A percentile compares a stretch with the other conserved stretches of the same genome.
Evolutionary conservation across 2,113 vertebrate species (phyloP).

Genomic region (Tympanuchus pallidicinctus): DNA sequence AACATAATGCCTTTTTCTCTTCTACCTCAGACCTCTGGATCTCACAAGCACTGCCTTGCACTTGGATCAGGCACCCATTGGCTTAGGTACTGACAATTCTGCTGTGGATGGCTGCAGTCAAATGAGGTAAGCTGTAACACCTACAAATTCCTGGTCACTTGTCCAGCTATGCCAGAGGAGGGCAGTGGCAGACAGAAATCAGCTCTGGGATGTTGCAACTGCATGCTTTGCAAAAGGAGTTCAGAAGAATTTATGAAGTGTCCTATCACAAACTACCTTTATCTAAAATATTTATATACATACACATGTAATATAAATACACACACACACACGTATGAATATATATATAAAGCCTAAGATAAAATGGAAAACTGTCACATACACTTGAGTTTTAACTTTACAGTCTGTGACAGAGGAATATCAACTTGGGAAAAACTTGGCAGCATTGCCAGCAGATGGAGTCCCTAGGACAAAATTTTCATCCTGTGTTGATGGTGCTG

Average conservation of each 20-base stretch:
- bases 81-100: not conserved
- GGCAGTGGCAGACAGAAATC: not conserved
- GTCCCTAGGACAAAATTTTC: not conserved
- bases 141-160: not conserved
- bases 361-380: not conserved
- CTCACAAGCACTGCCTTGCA: not conserved
- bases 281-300: not conserved
- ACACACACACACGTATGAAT: no score
- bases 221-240: not conserved
- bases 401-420: accelerated
- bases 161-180: not conserved
- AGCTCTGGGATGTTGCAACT: accelerated
- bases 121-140: not conserved
- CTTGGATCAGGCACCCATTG: accelerated
- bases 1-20: not conserved
- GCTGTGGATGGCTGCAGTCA: accelerated
- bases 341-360: not conserved
- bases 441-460: constrained; percentile 17
- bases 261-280: not conserved
- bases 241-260: not conserved
- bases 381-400: not conserved
- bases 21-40: not conserved
- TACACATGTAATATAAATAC: no score
- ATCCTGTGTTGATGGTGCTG: accelerated
- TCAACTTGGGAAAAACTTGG: not conserved